phyloP scores from a whole-genome alignment of 2,888 invertebrate genomes.

The Escarpia spicata region DNA sequence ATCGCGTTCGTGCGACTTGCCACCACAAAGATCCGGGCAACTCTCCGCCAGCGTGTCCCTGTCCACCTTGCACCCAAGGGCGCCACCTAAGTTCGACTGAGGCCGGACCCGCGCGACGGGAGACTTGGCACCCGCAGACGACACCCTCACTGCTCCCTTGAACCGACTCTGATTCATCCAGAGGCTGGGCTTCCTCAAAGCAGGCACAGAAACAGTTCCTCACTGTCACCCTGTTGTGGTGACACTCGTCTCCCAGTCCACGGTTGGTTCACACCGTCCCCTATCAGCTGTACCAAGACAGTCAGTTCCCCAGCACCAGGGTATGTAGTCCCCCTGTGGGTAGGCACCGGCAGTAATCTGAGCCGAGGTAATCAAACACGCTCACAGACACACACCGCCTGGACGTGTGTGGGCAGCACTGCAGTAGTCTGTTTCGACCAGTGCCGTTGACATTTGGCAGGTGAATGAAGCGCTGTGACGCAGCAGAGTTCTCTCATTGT shows the following conservation, averaged over 20 bases:
- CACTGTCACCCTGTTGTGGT: not conserved
- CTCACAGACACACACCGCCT: not conserved
- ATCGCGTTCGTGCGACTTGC: not conserved
- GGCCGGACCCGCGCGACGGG: not conserved
- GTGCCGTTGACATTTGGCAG: conserved; percentile 12
- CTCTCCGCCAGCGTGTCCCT: not conserved
- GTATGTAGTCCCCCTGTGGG: not conserved
- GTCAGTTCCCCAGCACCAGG: not conserved
- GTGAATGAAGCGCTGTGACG: not conserved
- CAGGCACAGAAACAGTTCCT: not conserved
- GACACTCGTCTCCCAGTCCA: not conserved
- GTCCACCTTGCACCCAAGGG: not conserved
- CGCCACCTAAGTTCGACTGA: not conserved
- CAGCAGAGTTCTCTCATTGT: not conserved
- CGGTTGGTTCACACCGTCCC: not conserved
- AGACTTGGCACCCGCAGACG: not conserved
- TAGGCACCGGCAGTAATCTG: not conserved
- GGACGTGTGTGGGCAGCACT: not conserved
- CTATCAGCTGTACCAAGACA: not conserved
- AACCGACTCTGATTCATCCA: not conserved
- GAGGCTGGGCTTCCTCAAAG: not conserved
- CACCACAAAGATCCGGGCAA: not conserved
- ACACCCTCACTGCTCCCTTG: not conserved
- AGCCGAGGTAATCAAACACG: not conserved
- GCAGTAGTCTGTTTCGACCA: not conserved